These are phyloP conservation scores for Cotesia vestalis DNA, from an alignment of 1,140 invertebrate genomes.

Conservation along the genomic window DNA sequence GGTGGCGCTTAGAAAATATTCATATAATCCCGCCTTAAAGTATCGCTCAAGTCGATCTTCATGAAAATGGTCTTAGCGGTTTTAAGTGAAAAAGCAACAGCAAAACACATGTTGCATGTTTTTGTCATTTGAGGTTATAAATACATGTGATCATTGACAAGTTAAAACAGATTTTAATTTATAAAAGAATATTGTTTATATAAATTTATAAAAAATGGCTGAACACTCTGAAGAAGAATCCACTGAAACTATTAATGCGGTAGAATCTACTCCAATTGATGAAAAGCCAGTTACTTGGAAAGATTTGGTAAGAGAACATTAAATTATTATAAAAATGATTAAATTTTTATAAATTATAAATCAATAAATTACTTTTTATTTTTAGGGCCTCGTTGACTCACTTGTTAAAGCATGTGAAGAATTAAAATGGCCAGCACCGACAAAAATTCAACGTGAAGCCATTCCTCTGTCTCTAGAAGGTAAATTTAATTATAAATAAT, in stretches of 20 bases:
- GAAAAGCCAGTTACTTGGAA: constrained; percentile 7
- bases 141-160: background rate
- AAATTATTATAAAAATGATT: background rate
- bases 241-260: background rate
- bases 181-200: background rate
- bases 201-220: constrained; percentile 1
- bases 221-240: background rate
- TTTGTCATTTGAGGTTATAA: background rate
- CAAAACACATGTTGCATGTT: background rate
- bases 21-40: no score
- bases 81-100: no score
- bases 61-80: no score
- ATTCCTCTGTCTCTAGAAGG: constrained; percentile 91
- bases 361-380: no score
- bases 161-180: background rate
- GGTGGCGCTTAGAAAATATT: no score
- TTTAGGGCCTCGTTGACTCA: constrained; percentile 88
- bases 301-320: constrained; percentile 13
- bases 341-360: no score
- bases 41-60: no score
- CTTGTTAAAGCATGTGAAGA: constrained; percentile 91
- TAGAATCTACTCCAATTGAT: background rate
- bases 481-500: constrained; percentile 39
- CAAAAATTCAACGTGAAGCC: constrained; percentile 94
- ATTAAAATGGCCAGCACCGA: constrained; percentile 92